Evolutionary conservation across 1,140 invertebrate genomes (phyloP).

Genomic region (Tribolium madens): DNA sequence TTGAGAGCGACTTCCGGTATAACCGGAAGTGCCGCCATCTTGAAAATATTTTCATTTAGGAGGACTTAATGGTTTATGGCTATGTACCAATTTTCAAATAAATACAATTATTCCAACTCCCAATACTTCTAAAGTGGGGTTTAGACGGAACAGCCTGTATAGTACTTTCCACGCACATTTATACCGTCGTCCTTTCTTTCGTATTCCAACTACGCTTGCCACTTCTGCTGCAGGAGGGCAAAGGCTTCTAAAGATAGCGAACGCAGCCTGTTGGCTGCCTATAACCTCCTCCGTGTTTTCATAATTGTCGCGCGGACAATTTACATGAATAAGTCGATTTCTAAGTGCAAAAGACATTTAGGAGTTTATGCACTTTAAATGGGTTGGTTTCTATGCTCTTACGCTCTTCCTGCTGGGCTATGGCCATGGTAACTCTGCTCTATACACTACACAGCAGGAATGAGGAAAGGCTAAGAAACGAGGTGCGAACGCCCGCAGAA

Average conservation of each 20-base stretch:
- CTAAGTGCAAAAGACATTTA: too few species aligned
- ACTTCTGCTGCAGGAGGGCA: not conserved
- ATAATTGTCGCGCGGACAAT: constrained; percentile 15
- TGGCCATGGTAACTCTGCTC: constrained; percentile 15
- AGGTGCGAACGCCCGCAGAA: not conserved
- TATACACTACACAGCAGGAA: constrained; percentile 10
- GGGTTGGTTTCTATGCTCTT: not conserved
- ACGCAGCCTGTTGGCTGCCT: too few species aligned
- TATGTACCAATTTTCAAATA: too few species aligned
- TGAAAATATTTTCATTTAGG: too few species aligned
- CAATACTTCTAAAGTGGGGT: too few species aligned
- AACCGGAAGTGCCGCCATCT: too few species aligned
- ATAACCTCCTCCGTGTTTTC: constrained; percentile 4
- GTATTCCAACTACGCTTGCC: constrained; percentile 19
- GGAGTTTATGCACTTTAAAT: too few species aligned
- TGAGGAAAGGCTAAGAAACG: not conserved
- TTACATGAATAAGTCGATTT: constrained; percentile 8
- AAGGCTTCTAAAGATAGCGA: too few species aligned
- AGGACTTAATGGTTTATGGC: too few species aligned
- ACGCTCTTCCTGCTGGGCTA: constrained; percentile 15
- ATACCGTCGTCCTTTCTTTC: constrained; percentile 19
- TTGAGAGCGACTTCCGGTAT: too few species aligned
- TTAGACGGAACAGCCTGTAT: too few species aligned
- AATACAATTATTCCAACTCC: too few species aligned
- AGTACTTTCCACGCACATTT: constrained; percentile 20